Base-by-base conservation (phyloP, 2,888 invertebrate genomes). In the Drosophila pegasa region DNA sequence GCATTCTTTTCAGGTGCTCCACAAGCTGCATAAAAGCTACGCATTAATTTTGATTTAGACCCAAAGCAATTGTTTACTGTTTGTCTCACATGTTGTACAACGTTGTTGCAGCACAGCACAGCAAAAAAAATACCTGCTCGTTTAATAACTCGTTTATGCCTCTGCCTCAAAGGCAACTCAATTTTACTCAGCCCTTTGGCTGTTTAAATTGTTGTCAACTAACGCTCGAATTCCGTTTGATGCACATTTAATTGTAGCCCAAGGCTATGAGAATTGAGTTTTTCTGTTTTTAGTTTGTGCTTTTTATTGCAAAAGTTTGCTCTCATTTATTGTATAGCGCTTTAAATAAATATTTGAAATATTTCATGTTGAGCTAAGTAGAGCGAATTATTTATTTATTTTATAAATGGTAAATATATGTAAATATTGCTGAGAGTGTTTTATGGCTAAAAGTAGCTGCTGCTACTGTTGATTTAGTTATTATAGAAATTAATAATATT, bases 41-140 rank as follows among this genome's bases (percentile, higher is more conserved):
- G 64, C 76, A 72, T 76, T 76, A 61, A 64, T 72, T 76, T 54
- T 64, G 63, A 71, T 75, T 75, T 63, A 60, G 60, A 52, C 38
- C 55, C 47, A 25, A 38, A 40, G 60, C 72, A 71, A 75, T 75
- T 59, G 75, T 58, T 59, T 57, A 35, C 52, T 45, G 64, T 70
- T 69, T 74, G 41, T 64, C 55, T 57, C 25, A 52, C 43, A 47
- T 59, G 51, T 43, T 59, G 41, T 71, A 27, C 35, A 40, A 18
- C 18, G 35, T 58, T 48, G 29, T 20, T 18, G 18, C 29, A n/a
- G 43, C 8, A 25, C 37, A 37, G 22, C 7, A 33, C 33, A 16
- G 37, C 20, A 25, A 12, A 25, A 37, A 43, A 18, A 60, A 43
- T 22, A 27, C 10, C 31, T 62, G 37, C 29, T 54, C 50, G 45